These are phyloP conservation scores for Chloropsis cyanopogon DNA, from an alignment of 2,113 vertebrate species.

Conservation along the genomic window DNA sequence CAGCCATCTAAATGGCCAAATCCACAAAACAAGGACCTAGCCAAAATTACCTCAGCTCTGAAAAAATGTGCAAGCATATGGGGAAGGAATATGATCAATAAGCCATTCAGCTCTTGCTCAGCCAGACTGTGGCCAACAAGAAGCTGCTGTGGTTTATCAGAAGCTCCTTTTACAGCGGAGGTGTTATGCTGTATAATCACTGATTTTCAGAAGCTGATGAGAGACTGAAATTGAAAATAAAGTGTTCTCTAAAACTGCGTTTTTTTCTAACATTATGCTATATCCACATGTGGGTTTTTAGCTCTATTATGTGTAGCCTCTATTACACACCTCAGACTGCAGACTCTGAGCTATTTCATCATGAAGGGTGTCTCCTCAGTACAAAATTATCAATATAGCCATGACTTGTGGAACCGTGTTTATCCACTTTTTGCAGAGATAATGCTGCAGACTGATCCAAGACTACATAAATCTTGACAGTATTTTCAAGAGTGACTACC, in stretches of 20 bases:
- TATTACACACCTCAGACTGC: background rate
- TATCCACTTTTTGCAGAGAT: background rate
- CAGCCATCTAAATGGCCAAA: slow-evolving; percentile 8
- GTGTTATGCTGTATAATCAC: background rate
- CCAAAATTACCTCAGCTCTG: background rate
- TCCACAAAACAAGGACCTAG: background rate
- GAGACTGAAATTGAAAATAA: slow-evolving; percentile 24
- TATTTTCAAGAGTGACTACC: background rate
- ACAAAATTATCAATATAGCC: background rate
- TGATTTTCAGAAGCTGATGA: slow-evolving; percentile 13
- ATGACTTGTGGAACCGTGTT: background rate
- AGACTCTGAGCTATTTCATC: background rate
- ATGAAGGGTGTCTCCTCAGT: background rate
- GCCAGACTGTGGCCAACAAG: background rate
- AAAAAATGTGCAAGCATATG: slow-evolving; percentile 1
- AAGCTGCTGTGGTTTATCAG: background rate
- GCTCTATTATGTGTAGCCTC: background rate
- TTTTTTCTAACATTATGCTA: background rate
- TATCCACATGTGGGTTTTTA: background rate
- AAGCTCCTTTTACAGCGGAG: background rate
- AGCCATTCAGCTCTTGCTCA: background rate
- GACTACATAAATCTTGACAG: background rate
- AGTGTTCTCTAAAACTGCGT: background rate
- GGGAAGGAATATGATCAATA: slow-evolving; percentile 44
- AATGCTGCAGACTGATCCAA: background rate